Base-by-base conservation (phyloP, 2,113 vertebrate genomes). In the Nothoprocta perdicaria region DNA sequence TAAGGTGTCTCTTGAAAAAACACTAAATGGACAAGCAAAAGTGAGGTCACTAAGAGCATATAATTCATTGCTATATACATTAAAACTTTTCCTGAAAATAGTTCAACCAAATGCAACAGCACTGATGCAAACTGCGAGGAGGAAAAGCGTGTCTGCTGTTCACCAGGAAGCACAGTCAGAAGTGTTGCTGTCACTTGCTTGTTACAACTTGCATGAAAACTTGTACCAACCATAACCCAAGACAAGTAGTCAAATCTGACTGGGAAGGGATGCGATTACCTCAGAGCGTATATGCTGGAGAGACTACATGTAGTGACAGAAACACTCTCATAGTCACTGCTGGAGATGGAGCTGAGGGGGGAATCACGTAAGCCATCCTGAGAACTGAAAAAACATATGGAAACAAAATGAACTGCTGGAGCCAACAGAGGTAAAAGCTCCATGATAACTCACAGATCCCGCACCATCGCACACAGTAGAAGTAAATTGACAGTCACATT, bases 221-320 rank as follows among this genome's bases (percentile, higher is more conserved):
- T 91, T 93, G 79, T 60, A 88, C 77, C 84, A 60, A 90, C 63
- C 94, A 84, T 48, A 63, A 96, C 63, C 50, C 91, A 92, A 55
- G 53, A 91, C 24, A 92, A 76, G 92, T 84, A 0, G 93, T 88
- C 94, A 88, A 91, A 95, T 94, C 80, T 95, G 95, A 90, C 96
- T 90, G 92, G 0, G 10, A 92, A 90, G 87, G 22, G 81, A 88
- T 84, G 83, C 89, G 85, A 96, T 98, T 99, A 99, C 98, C 98
- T 99, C 97, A 98, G 98, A 86, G 98, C 97, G 93, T 98, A 98
- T 86, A 98, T 95, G 97, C 98, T 98, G 84, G 98, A 98, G 94
- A 99, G 98, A 98, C 98, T 99, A 98, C 98, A 99, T 94, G 98
- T 98, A 96, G 98, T 98, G 97, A 99, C 98, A 95, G 98, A 98